These are phyloP conservation scores for Mus pahari DNA, from an alignment of 2,113 vertebrate species.

Conservation along the genomic window DNA sequence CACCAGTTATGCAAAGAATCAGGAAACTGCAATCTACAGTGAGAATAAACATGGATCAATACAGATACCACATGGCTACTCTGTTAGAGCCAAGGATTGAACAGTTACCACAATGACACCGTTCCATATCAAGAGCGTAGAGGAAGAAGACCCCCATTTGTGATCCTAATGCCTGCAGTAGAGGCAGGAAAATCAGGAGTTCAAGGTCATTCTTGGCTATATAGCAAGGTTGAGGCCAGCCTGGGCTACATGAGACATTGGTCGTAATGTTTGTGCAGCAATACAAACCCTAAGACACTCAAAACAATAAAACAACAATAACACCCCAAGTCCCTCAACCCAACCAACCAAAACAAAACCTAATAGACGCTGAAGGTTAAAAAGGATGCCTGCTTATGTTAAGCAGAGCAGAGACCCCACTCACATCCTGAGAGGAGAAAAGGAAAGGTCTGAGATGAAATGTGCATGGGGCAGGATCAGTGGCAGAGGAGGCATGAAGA, in stretches of 20 bases:
- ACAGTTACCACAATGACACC: background rate
- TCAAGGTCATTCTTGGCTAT: background rate
- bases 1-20: background rate
- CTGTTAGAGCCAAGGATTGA: background rate
- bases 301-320: background rate
- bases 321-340: background rate
- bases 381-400: background rate
- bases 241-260: background rate
- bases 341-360: background rate
- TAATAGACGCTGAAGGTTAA: background rate
- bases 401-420: background rate
- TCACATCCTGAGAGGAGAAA: background rate
- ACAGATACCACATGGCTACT: background rate
- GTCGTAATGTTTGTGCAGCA: no score
- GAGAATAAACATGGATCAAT: background rate
- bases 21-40: background rate
- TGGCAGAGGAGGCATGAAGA: background rate
- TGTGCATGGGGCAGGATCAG: no score
- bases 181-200: background rate
- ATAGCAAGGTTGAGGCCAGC: background rate
- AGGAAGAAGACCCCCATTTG: no score
- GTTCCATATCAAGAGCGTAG: background rate
- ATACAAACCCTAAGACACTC: no score
- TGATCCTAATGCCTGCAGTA: background rate
- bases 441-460: background rate